Evolutionary conservation across 1,140 invertebrate species (phyloP).

Genomic region (Drosophila suzukii): DNA sequence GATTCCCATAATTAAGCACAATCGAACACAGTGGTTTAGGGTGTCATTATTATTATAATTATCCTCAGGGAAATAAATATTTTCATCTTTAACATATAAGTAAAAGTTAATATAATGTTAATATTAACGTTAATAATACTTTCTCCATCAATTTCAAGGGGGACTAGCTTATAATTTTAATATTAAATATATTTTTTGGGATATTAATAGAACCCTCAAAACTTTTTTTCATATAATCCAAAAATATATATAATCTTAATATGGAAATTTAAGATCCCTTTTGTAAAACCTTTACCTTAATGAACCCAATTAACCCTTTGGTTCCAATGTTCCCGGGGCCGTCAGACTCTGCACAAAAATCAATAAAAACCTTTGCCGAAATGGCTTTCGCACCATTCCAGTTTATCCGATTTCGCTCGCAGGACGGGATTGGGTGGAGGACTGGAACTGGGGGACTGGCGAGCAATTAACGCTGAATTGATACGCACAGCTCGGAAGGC

Average conservation of each 20-base stretch:
- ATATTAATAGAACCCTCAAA: too few relatives aligned
- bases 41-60: background rate
- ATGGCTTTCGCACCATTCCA: conserved; percentile 68
- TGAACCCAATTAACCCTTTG: conserved; percentile 7
- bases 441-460: conserved; percentile 16
- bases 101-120: too few relatives aligned
- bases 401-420: conserved; percentile 63
- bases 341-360: conserved; percentile 30
- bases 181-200: too few relatives aligned
- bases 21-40: conserved; percentile 52
- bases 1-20: conserved; percentile 71
- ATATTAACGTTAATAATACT: too few relatives aligned
- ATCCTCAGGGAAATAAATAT: background rate
- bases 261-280: background rate
- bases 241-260: too few relatives aligned
- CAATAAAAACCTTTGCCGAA: conserved; percentile 70
- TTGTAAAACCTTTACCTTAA: background rate
- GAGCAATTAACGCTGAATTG: conserved; percentile 79
- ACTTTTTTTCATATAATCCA: too few relatives aligned
- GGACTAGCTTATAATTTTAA: too few relatives aligned
- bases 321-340: conserved; percentile 16
- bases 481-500: conserved; percentile 65
- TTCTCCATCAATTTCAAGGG: too few relatives aligned
- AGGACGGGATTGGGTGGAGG: conserved; percentile 43
- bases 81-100: too few relatives aligned